Evolutionary conservation across 2,888 invertebrate species (phyloP).

Genomic region (Panopea generosa): DNA sequence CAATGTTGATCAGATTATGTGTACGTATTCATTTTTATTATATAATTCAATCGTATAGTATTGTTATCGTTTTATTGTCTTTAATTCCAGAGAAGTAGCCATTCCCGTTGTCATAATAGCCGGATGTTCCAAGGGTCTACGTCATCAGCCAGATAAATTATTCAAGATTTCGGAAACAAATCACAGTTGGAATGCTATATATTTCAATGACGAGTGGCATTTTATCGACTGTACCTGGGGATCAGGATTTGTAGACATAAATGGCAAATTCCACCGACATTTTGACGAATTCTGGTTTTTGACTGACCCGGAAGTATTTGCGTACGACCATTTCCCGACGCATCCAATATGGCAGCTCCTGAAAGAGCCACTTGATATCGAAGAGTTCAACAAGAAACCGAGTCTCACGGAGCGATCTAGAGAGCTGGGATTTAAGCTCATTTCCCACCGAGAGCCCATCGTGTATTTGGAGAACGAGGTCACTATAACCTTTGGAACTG

Average conservation of each 20-base stretch:
- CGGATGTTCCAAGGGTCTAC: constrained; percentile 69
- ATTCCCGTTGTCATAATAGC: constrained; percentile 64
- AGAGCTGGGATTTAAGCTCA: constrained; percentile 51
- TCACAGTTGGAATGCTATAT: constrained; percentile 72
- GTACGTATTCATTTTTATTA: too few relatives aligned
- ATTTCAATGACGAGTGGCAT: constrained; percentile 63
- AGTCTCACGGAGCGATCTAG: constrained; percentile 56
- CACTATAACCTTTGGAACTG: constrained; percentile 51
- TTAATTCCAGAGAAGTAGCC: constrained; percentile 52
- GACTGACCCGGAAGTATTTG: constrained; percentile 72
- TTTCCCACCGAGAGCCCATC: constrained; percentile 63
- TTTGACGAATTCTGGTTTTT: constrained; percentile 77
- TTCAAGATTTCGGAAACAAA: constrained; percentile 56
- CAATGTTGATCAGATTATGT: too few relatives aligned
- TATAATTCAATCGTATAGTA: too few relatives aligned
- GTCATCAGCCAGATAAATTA: constrained; percentile 59
- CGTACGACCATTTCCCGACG: constrained; percentile 69
- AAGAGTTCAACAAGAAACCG: constrained; percentile 62
- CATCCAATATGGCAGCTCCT: constrained; percentile 72
- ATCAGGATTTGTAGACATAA: constrained; percentile 52
- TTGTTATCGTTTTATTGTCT: too few relatives aligned
- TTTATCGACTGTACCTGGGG: constrained; percentile 73
- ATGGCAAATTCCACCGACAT: constrained; percentile 56
- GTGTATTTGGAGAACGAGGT: constrained; percentile 56
- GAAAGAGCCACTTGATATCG: constrained; percentile 61